Evolutionary conservation across 2,797 vertebrate species (phyloP), one percentile per base, ranked within the genome.

Genomic region (Centroberyx gerrardi): DNA sequence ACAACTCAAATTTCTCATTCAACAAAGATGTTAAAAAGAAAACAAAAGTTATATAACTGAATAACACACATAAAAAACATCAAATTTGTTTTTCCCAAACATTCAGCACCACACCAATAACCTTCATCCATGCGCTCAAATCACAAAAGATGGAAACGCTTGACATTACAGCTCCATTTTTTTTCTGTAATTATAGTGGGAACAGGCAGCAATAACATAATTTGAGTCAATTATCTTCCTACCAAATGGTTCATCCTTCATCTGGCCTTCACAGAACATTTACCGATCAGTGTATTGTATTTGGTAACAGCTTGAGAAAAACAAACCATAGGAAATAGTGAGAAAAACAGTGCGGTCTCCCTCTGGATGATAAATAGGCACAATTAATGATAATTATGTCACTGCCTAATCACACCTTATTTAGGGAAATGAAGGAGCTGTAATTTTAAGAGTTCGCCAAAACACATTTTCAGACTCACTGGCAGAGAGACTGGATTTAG

Each of bases 271-370:
- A 81, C 52, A 81, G 68, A 83, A 76, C 68, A 85, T 78, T 81
- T 76, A 83, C n/a, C 38, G 38, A 78, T 85, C 77, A 79, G 29
- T 75, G 72, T 70, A 71, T 76, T 48, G 68, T 87, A 89, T 92
- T 93, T 91, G 88, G 89, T 90, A 90, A 88, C 83, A 90, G 87
- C 86, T 92, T 71, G 69, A 78, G 73, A 73, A 76, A 71, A 78
- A 5, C 17, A 36, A n/a, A 73, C 82, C 59, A 56, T 66, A 72
- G 62, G 27, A 76, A 84, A 87, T 53, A 82, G 52, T 72, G 77
- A 44, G 55, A 65, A 80, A 55, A 81, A 79, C 54, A 72, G 49
- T 66, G 72, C 62, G 3, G 59, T 82, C 84, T 84, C 56, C 68
- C 63, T 76, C 42, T 68, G 42, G 33, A 78, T 73, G 74, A 79